Evolutionary conservation across 1,140 invertebrate species (phyloP), one percentile per base, ranked within the genome.

Genomic region (Onthophagus taurus): DNA sequence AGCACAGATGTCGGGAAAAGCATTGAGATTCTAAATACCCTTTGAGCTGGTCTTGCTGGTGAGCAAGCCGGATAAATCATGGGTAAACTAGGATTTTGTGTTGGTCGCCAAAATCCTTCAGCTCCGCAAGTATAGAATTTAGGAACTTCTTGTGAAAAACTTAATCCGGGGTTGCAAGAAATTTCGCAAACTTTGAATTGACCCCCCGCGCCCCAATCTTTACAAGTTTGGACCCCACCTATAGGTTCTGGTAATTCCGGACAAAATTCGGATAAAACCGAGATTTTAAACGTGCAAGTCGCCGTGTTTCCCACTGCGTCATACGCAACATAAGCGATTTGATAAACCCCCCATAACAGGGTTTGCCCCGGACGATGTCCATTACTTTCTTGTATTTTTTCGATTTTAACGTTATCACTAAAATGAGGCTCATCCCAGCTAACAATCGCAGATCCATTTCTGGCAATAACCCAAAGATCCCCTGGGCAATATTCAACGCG

Each of bases 111-210:
- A 64, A 92, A 92, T 24, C 92, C 92, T 77, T 97, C 92, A 42
- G 88, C 89, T 11, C 90, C 92, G 62, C 93, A 97, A 4, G 91
- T 93, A 59, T 95, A 97, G 70, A 96, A 97, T 52, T 89, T 85
- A 0, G 92, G 89, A 21, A 95, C 85, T 33, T 78, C 75, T 62
- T 92, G 85, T 1, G 90, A 91, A 68, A 97, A 97, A 51, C 85
- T 75, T 1, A 91, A 68, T 9, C 89, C 89, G 26, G 78, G 59
- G 51, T 91, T 85, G 57, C 93, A 96, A 42, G 78, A 69, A 43
- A 96, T 92, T 59, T 89, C 89, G 65, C 83, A 95, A 21, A 85
- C 85, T 65, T 92, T 91, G 67, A 93, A 95, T 58, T 92, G 87
- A n/a, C 89, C 85, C 31, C 88, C 88, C 1, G 90, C 89, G 34